Evolutionary conservation across 2,797 vertebrate genomes (phyloP).

Genomic region (Heliangelus exortis): DNA sequence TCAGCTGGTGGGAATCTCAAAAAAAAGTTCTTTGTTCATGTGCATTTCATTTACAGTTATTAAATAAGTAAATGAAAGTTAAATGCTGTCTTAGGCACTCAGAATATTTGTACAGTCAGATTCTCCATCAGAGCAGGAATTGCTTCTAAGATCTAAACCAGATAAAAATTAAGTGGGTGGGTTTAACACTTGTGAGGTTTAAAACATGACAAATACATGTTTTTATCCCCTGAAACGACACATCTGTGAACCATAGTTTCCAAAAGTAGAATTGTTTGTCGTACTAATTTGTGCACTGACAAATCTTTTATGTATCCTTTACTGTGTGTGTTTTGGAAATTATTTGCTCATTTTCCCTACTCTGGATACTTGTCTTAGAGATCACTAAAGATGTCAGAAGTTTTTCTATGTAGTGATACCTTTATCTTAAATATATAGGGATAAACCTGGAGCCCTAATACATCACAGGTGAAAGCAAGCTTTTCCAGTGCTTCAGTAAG

Average conservation of each 20-base stretch:
- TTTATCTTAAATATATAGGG: background rate
- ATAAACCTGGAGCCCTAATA: background rate
- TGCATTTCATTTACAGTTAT: background rate
- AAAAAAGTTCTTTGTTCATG: background rate
- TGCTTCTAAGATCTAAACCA: background rate
- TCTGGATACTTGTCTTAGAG: background rate
- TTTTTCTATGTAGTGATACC: background rate
- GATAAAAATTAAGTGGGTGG: background rate
- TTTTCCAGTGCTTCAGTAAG: background rate
- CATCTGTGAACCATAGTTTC: background rate
- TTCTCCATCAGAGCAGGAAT: background rate
- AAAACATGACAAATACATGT: background rate
- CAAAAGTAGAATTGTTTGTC: background rate
- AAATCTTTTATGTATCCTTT: background rate
- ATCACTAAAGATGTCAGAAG: background rate
- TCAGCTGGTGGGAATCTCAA: background rate
- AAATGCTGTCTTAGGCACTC: background rate
- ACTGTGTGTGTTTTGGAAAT: background rate
- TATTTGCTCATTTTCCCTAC: background rate
- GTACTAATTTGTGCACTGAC: background rate
- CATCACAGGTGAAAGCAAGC: background rate
- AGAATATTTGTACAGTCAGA: background rate
- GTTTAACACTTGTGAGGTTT: background rate
- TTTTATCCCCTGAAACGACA: background rate
- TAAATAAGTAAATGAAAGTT: conserved; percentile 5